Conservation (phyloP, 2,113 vertebrate species). For the Lethenteron camtschaticum region DNA sequence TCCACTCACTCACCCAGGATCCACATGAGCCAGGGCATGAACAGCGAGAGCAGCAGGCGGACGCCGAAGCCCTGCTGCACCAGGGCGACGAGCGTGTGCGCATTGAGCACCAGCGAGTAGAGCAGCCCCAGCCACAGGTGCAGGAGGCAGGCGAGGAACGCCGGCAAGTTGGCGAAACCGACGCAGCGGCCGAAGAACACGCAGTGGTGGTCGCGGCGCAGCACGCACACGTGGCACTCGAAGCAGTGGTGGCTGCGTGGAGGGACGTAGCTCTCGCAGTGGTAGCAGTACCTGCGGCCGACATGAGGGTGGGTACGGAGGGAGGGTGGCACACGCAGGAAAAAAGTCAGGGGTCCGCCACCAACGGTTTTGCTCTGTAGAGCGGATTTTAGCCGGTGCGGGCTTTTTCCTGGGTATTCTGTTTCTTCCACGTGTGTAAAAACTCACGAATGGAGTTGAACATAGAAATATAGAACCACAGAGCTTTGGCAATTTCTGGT, state of each 20-base stretch:
- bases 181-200: constrained; percentile 57
- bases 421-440: too few relatives aligned
- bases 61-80: constrained; percentile 35
- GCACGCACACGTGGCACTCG: constrained; percentile 46
- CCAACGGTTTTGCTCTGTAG: not conserved
- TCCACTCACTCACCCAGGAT: constrained; percentile 32
- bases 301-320: not conserved
- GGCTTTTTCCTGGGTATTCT: too few relatives aligned
- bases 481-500: not conserved
- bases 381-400: too few relatives aligned
- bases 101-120: constrained; percentile 46
- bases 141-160: constrained; percentile 46
- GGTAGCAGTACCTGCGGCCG: constrained; percentile 41
- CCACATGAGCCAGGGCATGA: constrained; percentile 65
- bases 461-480: not conserved
- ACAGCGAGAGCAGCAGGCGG: constrained; percentile 38
- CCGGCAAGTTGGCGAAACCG: constrained; percentile 49
- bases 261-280: constrained; percentile 53
- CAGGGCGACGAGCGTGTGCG: constrained; percentile 44
- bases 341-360: not conserved
- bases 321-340: not conserved
- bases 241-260: constrained; percentile 55
- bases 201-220: constrained; percentile 64
- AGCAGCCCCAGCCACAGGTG: constrained; percentile 39
- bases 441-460: not conserved